Base-by-base conservation (phyloP, 2,113 vertebrate species). In the Catagonus wagneri region DNA sequence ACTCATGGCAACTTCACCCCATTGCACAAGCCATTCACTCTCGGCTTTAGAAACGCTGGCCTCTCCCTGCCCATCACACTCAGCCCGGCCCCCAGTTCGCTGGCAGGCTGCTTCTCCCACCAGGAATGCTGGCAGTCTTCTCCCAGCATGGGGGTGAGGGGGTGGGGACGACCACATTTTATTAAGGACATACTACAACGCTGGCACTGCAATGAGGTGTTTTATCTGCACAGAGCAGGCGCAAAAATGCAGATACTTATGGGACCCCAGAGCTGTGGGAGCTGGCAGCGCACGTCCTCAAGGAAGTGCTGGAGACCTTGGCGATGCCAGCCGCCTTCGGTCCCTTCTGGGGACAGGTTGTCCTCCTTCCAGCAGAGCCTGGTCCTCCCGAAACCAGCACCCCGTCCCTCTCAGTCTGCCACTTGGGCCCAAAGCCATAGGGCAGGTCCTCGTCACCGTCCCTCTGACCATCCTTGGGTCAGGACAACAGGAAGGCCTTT, bases 281-380 rank as follows among this genome's bases (percentile, higher is more conserved):
- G 80, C 50, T 56, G 32, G 34, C 4, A 12, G 87, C 72, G 12
- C 7, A 15, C 9, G 20, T 81, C 56, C 63, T 87, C 61, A 20
- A 86, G 32, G 44, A 44, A 44, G 44, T 44, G 44, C 44, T 44
- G 44, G 44, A 44, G 44, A 44, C 44, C 44, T 44, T 44, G 44
- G 44, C 44, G 44, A 39, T 20, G 81, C 50, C 56, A 74, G 87
- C 39, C 54, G 66, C 76, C 22, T 69, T 54, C 9, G 3, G 44
- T 44, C 44, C 44, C 44, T 44, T 44, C 44, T 4, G 50, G 92
- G 54, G 50, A 74, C 10, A 22, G 71, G 20, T 3, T 54, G 32
- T 17, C 88, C 17, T 71, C 88, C 17, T 71, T 72, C 61, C 94
- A 93, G 25, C 25, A 66, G 27, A 88, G 61, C 44, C 54, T 95